These are phyloP conservation scores for Hystrix brachyura DNA, from an alignment of 2,113 vertebrate species.

Conservation along the genomic window DNA sequence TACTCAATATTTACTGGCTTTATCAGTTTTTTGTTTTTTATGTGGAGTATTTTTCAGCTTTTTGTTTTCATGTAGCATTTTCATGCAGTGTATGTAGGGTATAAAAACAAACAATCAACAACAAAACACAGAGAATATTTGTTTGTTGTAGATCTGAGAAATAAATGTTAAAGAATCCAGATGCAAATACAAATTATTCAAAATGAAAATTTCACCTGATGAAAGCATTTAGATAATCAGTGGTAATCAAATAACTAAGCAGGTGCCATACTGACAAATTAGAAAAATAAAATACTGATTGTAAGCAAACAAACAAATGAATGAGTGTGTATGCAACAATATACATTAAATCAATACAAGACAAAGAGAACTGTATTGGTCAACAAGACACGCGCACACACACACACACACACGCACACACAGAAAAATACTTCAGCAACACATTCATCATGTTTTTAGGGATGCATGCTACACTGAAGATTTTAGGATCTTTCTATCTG, in stretches of 20 bases:
- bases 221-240: constrained; percentile 24
- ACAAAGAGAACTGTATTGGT: not conserved
- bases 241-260: not conserved
- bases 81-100: too few relatives aligned
- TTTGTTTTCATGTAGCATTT: not conserved
- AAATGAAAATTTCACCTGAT: constrained; percentile 14
- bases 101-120: not conserved
- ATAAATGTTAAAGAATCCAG: not conserved
- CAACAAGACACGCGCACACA: not conserved
- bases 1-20: not conserved
- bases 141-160: not conserved
- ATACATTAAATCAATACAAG: not conserved
- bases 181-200: not conserved
- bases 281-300: constrained; percentile 5
- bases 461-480: not conserved
- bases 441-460: not conserved
- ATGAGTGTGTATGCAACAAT: not conserved
- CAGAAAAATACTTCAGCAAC: not conserved
- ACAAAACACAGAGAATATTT: not conserved
- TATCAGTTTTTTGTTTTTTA: not conserved
- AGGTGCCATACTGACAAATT: not conserved
- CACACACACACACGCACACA: not conserved
- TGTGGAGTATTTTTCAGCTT: not conserved
- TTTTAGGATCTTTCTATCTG: not conserved
- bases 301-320: not conserved